Evolutionary conservation across 53 echinoderm and acorn worm species (phyloP).

Genomic region (Apostichopus leukothele): DNA sequence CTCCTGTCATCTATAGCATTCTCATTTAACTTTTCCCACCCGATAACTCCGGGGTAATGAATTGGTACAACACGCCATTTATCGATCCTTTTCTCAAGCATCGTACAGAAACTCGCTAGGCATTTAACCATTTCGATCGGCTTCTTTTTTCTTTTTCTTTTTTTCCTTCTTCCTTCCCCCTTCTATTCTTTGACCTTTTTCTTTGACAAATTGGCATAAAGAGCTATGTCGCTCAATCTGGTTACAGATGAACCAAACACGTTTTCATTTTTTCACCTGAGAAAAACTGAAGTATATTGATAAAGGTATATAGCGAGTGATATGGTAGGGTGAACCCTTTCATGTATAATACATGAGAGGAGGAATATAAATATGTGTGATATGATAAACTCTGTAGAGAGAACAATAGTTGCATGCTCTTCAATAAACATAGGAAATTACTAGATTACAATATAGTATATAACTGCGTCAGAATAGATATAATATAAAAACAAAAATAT

Average conservation of each 20-base stretch:
- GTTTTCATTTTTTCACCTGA: neutral
- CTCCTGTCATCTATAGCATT: neutral
- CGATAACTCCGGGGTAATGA: slow-evolving; percentile 46
- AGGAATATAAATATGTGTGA: no score
- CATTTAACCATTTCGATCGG: slow-evolving; percentile 18
- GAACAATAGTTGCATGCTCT: no score
- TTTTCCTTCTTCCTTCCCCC: neutral
- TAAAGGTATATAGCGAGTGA: no score
- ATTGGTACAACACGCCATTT: slow-evolving; percentile 52
- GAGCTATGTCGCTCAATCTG: slow-evolving; percentile 4
- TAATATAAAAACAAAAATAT: no score
- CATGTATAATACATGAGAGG: no score
- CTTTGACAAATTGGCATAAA: slow-evolving; percentile 24
- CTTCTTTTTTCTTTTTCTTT: neutral
- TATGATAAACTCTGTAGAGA: no score
- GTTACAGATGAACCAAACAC: slow-evolving; percentile 1
- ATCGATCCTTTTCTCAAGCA: slow-evolving; percentile 38
- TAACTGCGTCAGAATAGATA: no score
- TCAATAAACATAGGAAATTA: no score
- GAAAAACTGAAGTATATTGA: no score
- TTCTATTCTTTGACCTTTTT: slow-evolving; percentile 11
- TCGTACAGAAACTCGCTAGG: slow-evolving; percentile 33
- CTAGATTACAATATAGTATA: no score
- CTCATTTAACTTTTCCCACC: slow-evolving; percentile 38
- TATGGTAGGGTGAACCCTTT: no score